Evolutionary conservation across 2,888 invertebrate species (phyloP).

Genomic region (Hoplodrina blanda): DNA sequence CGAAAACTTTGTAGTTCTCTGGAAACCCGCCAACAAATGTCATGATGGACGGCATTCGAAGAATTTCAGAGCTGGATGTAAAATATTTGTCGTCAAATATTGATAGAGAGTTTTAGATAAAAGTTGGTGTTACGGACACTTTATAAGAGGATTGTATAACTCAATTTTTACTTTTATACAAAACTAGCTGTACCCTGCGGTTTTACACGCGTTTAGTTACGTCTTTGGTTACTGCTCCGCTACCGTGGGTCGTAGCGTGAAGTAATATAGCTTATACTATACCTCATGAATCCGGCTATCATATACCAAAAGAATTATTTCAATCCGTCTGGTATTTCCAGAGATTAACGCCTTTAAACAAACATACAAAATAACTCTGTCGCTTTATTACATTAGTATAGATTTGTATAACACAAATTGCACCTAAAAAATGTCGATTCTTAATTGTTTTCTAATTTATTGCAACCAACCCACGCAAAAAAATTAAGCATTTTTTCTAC

Average conservation of each 20-base stretch:
- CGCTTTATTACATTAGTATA: no score
- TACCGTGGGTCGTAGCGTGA: no score
- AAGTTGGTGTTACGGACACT: not conserved
- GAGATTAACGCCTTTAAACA: no score
- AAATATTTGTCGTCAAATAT: constrained; percentile 24
- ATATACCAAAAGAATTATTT: no score
- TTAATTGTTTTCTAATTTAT: constrained; percentile 13
- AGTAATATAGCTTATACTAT: no score
- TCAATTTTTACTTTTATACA: not conserved
- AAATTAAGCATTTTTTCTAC: constrained; percentile 12
- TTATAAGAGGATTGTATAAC: not conserved
- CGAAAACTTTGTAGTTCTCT: constrained; percentile 22
- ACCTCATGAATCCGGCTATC: no score
- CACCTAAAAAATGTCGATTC: not conserved
- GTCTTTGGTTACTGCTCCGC: no score
- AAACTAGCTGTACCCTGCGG: no score
- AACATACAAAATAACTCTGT: no score
- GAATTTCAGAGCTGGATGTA: constrained; percentile 1
- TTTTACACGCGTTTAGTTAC: no score
- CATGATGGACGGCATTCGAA: constrained; percentile 16
- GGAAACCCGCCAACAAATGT: constrained; percentile 30
- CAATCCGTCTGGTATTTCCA: no score
- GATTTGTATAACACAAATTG: not conserved
- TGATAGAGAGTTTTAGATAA: constrained; percentile 2
- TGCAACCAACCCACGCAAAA: not conserved